These are phyloP conservation scores for Enteromius anoplus DNA, from an alignment of 2,797 vertebrate genomes.

Conservation along the genomic window DNA sequence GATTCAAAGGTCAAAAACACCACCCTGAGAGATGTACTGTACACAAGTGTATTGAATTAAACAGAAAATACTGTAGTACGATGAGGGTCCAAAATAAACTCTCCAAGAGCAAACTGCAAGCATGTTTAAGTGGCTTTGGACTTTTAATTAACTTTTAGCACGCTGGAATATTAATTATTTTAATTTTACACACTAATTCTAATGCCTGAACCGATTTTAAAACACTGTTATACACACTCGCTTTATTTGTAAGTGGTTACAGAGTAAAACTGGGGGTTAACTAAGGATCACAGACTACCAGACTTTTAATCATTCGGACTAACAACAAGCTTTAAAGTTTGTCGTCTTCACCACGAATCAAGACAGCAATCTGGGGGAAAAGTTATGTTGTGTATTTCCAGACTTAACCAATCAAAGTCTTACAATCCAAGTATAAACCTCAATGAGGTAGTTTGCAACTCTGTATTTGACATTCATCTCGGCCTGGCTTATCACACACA, in stretches of 20 bases:
- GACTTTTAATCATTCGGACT: not conserved
- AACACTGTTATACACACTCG: too few relatives aligned
- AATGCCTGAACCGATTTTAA: too few relatives aligned
- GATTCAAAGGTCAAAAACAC: constrained; percentile 30
- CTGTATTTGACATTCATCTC: not conserved
- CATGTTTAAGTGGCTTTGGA: not conserved
- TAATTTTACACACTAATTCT: too few relatives aligned
- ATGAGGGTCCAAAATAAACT: not conserved
- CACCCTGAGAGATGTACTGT: constrained; percentile 14
- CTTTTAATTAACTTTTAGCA: not conserved
- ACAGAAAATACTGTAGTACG: not conserved
- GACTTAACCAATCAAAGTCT: not conserved
- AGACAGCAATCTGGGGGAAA: not conserved
- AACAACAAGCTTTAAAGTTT: not conserved
- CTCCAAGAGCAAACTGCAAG: not conserved
- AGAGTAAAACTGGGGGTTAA: not conserved
- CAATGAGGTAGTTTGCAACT: not conserved
- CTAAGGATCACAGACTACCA: not conserved
- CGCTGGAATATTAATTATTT: not conserved
- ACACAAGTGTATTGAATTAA: not conserved
- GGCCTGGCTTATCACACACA: constrained; percentile 6
- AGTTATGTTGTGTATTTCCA: not conserved
- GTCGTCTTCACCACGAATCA: not conserved
- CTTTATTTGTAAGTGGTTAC: too few relatives aligned
- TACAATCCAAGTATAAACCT: not conserved